Percentiles rank a stretch among this genome's conserved stretches.
Evolutionary conservation across 2,113 vertebrate species (phyloP).

Genomic region (Zingel zingel): DNA sequence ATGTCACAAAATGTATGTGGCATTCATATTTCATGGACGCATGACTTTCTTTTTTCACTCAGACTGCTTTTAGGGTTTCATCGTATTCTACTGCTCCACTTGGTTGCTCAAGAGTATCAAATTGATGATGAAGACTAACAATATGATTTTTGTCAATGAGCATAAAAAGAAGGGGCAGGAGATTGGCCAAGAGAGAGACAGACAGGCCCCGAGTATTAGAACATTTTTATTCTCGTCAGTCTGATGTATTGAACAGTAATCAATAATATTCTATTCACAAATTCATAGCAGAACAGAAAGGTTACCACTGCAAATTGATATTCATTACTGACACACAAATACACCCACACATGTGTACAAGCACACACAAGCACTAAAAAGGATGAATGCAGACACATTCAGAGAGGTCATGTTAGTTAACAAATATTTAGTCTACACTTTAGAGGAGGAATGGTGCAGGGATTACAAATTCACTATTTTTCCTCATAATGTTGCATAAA

Average conservation of each 20-base stretch:
- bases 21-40: not conserved
- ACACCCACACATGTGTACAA: conserved; percentile 13
- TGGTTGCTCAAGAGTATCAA: not conserved
- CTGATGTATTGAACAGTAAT: conserved; percentile 61
- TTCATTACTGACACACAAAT: conserved; percentile 51
- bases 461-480: conserved; percentile 41
- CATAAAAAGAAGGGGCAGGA: conserved; percentile 24
- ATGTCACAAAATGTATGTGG: not conserved
- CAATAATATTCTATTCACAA: conserved; percentile 69
- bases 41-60: not conserved
- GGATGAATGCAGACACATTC: conserved; percentile 29
- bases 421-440: conserved; percentile 59
- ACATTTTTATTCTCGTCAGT: conserved; percentile 57
- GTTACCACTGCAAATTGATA: conserved; percentile 61
- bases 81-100: not conserved
- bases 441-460: conserved; percentile 23
- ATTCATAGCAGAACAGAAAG: conserved; percentile 63
- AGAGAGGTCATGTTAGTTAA: conserved; percentile 52
- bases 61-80: not conserved
- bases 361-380: conserved; percentile 14
- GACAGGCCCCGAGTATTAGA: conserved; percentile 6
- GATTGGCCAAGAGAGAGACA: conserved; percentile 10
- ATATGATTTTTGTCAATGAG: conserved; percentile 18
- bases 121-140: conserved; percentile 3
- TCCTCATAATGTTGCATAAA: conserved; percentile 34